phyloP scores from a whole-genome alignment of 2,888 invertebrate species.

The Oasisia sp. region DNA sequence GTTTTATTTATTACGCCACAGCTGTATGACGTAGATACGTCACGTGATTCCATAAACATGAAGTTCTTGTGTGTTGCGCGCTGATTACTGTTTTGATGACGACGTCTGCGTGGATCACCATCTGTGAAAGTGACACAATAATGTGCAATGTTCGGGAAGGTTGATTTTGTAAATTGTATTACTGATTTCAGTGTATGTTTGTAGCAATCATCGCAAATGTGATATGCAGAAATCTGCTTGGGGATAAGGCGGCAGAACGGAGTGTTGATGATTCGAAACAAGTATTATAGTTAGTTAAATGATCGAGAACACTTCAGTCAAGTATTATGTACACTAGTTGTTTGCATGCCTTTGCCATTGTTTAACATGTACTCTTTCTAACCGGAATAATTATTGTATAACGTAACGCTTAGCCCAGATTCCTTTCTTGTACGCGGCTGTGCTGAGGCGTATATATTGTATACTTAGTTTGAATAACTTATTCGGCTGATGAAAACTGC shows the following conservation, averaged over 20 bases:
- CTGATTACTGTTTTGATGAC: too few relatives aligned
- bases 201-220: too few relatives aligned
- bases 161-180: too few relatives aligned
- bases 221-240: not conserved
- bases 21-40: not conserved
- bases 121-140: too few relatives aligned
- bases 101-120: too few relatives aligned
- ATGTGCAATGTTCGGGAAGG: too few relatives aligned
- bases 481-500: not conserved
- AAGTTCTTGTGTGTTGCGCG: too few relatives aligned
- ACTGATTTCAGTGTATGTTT: too few relatives aligned
- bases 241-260: not conserved
- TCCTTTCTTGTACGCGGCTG: not conserved
- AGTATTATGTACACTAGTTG: not conserved
- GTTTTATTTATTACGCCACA: not conserved
- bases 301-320: conserved; percentile 1
- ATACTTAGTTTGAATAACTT: not conserved
- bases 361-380: not conserved
- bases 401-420: not conserved
- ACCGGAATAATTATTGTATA: not conserved
- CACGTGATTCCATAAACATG: not conserved
- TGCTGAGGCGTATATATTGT: not conserved
- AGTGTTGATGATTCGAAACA: not conserved
- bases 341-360: not conserved
- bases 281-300: conserved; percentile 10